phyloP scores from a whole-genome alignment of 2,113 vertebrate species.

The Sylvilagus bachmani region DNA sequence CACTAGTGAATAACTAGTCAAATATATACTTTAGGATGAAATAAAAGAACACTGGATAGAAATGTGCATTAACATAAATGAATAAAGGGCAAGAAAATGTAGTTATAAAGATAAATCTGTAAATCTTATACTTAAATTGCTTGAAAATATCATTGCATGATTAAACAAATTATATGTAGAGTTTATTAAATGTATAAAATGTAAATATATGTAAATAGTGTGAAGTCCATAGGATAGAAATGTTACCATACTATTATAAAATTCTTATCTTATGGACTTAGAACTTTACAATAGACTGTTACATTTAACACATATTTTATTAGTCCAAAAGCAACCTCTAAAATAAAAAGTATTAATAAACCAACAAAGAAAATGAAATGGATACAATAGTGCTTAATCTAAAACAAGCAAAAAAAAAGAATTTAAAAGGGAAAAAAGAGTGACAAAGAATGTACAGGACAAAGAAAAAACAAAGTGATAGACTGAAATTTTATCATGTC shows the following conservation, averaged over 20 bases:
- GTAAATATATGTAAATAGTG: no score
- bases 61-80: neutral
- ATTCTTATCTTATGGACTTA: neutral
- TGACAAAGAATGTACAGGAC: no score
- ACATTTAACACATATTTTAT: neutral
- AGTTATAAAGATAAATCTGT: neutral
- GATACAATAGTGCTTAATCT: neutral
- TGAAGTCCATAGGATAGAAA: neutral
- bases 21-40: neutral
- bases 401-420: neutral
- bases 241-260: neutral
- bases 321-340: neutral
- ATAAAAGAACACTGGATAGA: neutral
- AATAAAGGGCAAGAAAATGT: neutral
- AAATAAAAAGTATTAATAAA: neutral
- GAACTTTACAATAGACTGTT: neutral
- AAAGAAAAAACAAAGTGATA: neutral
- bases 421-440: neutral
- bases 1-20: neutral
- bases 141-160: neutral
- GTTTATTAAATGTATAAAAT: neutral
- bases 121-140: neutral
- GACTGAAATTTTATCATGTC: neutral
- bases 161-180: neutral
- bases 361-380: neutral